Evolutionary conservation across 2,888 invertebrate species (phyloP).

Genomic region (Girardia tigrina): DNA sequence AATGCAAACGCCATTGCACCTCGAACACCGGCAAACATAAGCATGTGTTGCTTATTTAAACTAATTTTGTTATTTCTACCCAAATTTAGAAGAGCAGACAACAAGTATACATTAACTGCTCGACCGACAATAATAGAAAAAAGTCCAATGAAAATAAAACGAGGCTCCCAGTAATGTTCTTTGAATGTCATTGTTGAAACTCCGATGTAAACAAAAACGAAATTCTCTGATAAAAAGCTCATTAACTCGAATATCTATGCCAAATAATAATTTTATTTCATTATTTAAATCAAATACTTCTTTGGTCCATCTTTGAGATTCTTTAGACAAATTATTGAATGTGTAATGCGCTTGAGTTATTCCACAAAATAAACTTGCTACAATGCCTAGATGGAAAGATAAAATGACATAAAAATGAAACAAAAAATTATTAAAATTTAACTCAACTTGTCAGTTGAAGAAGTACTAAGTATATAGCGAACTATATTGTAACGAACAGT

Average conservation of each 20-base stretch:
- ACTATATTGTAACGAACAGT: too few relatives aligned
- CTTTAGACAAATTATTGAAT: constrained; percentile 78
- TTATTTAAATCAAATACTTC: constrained; percentile 1
- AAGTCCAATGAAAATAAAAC: constrained; percentile 79
- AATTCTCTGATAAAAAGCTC: constrained; percentile 90
- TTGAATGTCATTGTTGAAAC: constrained; percentile 95
- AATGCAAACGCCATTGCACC: constrained; percentile 96
- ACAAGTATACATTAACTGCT: constrained; percentile 83
- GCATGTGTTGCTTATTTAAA: constrained; percentile 82
- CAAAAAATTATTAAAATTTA: too few relatives aligned
- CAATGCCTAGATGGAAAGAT: too few relatives aligned
- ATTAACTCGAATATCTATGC: constrained; percentile 67
- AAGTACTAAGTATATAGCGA: too few relatives aligned
- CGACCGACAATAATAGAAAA: constrained; percentile 77
- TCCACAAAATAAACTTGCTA: constrained; percentile 90
- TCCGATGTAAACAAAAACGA: constrained; percentile 94
- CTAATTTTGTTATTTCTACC: constrained; percentile 74
- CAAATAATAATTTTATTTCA: not conserved
- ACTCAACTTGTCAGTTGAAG: too few relatives aligned
- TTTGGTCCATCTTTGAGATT: constrained; percentile 47
- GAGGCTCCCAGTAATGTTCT: constrained; percentile 70
- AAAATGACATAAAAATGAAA: too few relatives aligned
- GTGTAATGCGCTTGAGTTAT: constrained; percentile 98
- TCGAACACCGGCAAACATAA: constrained; percentile 82
- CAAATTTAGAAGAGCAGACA: constrained; percentile 78